A percentile compares a stretch with the other conserved stretches of the same genome.
These are phyloP conservation scores for cattle (Bos taurus) DNA, from an alignment of 2,113 vertebrate species.

Conservation along the genomic window DNA sequence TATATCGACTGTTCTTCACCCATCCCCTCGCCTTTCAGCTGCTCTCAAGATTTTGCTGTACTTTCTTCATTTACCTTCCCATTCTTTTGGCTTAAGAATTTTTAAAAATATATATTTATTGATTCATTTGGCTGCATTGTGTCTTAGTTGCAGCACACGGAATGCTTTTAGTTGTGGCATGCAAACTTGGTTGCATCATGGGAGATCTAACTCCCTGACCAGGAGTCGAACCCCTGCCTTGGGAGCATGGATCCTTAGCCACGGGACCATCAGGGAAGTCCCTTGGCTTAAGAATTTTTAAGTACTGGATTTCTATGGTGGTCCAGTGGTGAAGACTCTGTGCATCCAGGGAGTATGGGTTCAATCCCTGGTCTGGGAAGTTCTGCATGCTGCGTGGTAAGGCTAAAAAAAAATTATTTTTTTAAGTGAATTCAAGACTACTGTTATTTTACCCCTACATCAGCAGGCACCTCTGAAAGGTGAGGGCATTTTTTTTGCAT, in stretches of 20 bases:
- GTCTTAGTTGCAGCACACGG: background rate
- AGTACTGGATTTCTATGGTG: background rate
- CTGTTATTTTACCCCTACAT: background rate
- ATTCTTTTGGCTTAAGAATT: background rate
- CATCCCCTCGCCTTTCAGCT: background rate
- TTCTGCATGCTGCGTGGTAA: background rate
- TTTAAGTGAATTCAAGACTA: background rate
- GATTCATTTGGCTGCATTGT: background rate
- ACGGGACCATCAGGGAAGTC: background rate
- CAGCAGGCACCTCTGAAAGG: background rate
- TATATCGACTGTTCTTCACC: rapidly evolving
- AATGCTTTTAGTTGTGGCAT: background rate
- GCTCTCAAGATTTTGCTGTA: background rate
- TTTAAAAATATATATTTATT: background rate
- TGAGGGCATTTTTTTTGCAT: background rate
- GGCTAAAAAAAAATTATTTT: background rate
- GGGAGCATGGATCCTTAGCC: background rate
- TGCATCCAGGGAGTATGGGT: background rate
- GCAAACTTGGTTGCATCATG: background rate
- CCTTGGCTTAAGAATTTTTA: background rate
- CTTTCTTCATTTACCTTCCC: background rate
- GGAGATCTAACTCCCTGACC: background rate
- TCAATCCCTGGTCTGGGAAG: background rate
- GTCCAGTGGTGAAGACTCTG: background rate
- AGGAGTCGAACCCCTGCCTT: background rate